These are phyloP conservation scores for Cardinalis cardinalis DNA, from an alignment of 2,113 vertebrate species.

Conservation along the genomic window DNA sequence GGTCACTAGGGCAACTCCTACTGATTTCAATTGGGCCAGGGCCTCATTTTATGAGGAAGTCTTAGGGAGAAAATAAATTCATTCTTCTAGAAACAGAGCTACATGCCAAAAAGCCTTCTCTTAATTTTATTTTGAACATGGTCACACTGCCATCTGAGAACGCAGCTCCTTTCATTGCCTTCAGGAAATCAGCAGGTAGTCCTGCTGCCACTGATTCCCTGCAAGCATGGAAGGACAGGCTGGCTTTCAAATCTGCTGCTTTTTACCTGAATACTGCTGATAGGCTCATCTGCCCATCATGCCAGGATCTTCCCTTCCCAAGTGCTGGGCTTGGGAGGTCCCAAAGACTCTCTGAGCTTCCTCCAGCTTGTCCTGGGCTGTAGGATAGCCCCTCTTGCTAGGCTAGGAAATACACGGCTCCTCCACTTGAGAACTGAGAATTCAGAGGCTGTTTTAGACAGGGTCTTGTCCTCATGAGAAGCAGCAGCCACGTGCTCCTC, in stretches of 20 bases:
- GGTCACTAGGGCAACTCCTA: slow-evolving; percentile 2
- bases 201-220: neutral
- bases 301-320: neutral
- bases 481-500: neutral
- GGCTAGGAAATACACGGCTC: neutral
- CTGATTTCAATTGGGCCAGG: neutral
- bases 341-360: neutral
- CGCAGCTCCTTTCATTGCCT: neutral
- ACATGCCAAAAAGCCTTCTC: neutral
- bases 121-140: neutral
- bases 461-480: neutral
- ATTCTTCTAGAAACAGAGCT: neutral
- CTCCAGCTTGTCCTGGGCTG: neutral
- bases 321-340: neutral
- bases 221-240: neutral
- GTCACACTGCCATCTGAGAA: neutral
- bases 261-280: neutral
- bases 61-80: neutral
- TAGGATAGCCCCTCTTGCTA: neutral
- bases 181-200: neutral
- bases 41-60: neutral
- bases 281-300: neutral
- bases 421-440: neutral
- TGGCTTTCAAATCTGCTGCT: neutral
- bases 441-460: neutral